Evolutionary conservation across 2,888 invertebrate species (phyloP).

Genomic region (Epirrita christyi): DNA sequence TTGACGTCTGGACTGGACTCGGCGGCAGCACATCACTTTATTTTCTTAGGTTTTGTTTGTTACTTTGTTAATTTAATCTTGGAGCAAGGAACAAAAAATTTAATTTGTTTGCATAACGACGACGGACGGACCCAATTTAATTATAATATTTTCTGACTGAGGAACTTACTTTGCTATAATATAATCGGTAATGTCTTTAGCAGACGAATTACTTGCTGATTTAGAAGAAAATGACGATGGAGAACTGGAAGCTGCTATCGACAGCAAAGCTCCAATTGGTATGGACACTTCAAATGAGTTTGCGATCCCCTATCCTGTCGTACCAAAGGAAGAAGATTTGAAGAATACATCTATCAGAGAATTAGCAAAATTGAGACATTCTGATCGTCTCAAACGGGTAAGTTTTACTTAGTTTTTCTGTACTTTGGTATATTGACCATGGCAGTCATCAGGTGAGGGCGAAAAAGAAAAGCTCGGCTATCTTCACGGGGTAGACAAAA

Average conservation of each 20-base stretch:
- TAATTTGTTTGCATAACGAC: too few relatives aligned
- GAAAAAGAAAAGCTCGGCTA: too few relatives aligned
- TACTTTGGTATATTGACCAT: too few relatives aligned
- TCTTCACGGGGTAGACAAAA: too few relatives aligned
- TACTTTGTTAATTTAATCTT: too few relatives aligned
- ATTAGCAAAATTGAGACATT: constrained; percentile 95
- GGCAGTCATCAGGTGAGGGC: too few relatives aligned
- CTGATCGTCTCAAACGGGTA: constrained; percentile 88
- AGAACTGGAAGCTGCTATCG: constrained; percentile 85
- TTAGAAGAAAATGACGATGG: constrained; percentile 96
- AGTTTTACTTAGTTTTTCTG: constrained; percentile 15
- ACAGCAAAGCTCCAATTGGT: constrained; percentile 67
- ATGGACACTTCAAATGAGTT: constrained; percentile 67
- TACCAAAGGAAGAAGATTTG: constrained; percentile 86
- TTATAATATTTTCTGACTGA: too few relatives aligned
- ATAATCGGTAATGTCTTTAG: constrained; percentile 92
- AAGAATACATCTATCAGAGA: constrained; percentile 91
- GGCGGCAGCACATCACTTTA: too few relatives aligned
- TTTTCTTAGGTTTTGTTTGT: too few relatives aligned
- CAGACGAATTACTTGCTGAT: constrained; percentile 98
- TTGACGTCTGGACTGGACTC: too few relatives aligned
- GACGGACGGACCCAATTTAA: too few relatives aligned
- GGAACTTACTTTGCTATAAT: background rate
- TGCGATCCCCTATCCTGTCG: constrained; percentile 76
- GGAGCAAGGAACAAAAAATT: too few relatives aligned